Evolutionary conservation across 2,888 invertebrate genomes (phyloP).

Genomic region (Lissonota sp.): DNA sequence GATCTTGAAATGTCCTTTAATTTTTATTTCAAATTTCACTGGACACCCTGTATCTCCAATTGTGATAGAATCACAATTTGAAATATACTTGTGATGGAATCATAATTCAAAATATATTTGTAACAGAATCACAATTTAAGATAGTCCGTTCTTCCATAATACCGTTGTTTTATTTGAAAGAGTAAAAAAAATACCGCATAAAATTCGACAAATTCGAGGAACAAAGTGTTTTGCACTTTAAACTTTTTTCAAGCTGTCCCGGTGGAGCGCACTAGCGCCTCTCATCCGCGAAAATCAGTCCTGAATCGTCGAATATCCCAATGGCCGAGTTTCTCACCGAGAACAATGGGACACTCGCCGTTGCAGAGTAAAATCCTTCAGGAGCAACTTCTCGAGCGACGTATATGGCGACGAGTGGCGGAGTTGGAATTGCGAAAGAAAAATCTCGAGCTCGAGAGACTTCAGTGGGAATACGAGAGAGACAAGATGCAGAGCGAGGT

Average conservation of each 20-base stretch:
- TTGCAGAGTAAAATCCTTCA: conserved; percentile 75
- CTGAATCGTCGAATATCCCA: conserved; percentile 68
- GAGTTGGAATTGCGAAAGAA: conserved; percentile 77
- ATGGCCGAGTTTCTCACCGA: conserved; percentile 67
- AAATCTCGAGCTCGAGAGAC: conserved; percentile 75
- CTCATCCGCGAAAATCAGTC: conserved; percentile 41
- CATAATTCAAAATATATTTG: no score
- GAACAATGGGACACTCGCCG: conserved; percentile 66
- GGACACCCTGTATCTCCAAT: no score
- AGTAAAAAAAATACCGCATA: no score
- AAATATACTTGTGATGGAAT: no score
- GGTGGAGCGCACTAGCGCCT: conserved; percentile 51
- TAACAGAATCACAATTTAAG: no score
- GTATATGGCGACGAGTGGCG: conserved; percentile 73
- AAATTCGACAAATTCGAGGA: no score
- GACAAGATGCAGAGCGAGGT: conserved; percentile 75
- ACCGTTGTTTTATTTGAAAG: no score
- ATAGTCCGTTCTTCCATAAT: no score
- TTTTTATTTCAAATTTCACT: no score
- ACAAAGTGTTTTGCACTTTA: no score
- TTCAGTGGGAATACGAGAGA: conserved; percentile 76
- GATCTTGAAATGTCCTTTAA: no score
- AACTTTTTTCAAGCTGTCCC: not conserved
- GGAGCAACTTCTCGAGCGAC: conserved; percentile 75
- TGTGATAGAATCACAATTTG: no score